Conservation (phyloP, 2,797 vertebrate species). For the Hippopotamyrus pictus region DNA sequence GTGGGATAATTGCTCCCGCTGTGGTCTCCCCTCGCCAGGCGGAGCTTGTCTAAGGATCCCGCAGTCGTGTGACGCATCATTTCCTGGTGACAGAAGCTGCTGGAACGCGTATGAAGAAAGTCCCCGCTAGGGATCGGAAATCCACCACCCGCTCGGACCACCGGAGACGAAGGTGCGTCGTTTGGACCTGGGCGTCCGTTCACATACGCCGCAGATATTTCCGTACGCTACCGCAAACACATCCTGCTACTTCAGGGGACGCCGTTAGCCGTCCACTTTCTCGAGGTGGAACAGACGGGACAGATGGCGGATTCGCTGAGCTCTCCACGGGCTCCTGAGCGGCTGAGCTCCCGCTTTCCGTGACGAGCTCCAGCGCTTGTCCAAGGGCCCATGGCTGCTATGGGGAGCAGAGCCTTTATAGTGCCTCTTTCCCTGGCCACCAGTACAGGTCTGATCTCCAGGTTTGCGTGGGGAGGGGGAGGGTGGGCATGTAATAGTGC, state of each 20-base stretch:
- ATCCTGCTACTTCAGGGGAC: background rate
- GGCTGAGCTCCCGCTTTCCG: background rate
- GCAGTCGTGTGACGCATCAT: background rate
- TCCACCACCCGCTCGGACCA: background rate
- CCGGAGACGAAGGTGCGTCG: background rate
- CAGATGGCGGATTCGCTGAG: conserved; percentile 3
- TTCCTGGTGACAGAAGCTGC: background rate
- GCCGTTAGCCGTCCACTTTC: background rate
- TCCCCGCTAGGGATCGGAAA: background rate
- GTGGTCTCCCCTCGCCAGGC: background rate
- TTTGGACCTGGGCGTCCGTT: background rate
- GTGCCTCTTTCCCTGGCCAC: background rate
- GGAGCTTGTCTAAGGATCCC: background rate
- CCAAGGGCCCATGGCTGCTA: background rate
- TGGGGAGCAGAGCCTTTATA: background rate
- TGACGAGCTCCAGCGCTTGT: background rate
- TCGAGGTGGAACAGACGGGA: conserved; percentile 4
- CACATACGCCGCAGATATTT: background rate
- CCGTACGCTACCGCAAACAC: background rate
- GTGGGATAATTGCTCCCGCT: background rate
- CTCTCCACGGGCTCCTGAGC: background rate
- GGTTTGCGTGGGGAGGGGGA: background rate
- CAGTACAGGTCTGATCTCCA: background rate
- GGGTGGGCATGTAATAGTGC: background rate
- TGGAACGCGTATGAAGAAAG: background rate